Conservation (phyloP, 1,140 invertebrate species). For the Cepaea nemoralis region DNA sequence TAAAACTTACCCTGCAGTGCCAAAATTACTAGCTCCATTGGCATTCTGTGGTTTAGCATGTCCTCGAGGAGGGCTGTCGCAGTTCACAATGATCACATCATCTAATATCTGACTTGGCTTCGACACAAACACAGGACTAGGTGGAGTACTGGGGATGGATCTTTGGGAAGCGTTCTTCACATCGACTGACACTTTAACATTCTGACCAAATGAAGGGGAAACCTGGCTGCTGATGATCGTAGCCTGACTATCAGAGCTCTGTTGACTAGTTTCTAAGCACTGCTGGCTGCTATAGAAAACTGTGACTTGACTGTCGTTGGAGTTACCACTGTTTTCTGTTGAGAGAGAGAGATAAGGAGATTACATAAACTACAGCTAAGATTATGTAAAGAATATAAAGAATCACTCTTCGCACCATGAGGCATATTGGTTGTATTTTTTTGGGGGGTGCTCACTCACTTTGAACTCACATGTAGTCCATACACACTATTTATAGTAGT, state of each 20-base stretch:
- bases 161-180: neutral
- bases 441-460: too few species aligned
- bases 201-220: constrained; percentile 16
- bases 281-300: constrained; percentile 28
- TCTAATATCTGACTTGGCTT: neutral
- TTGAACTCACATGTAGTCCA: too few species aligned
- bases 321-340: constrained; percentile 16
- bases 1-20: neutral
- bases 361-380: too few species aligned
- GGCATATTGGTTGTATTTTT: too few species aligned
- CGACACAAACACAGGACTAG: constrained; percentile 22
- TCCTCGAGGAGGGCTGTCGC: constrained; percentile 40
- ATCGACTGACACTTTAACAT: neutral
- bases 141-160: constrained; percentile 3
- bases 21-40: neutral
- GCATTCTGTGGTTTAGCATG: constrained; percentile 40
- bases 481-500: too few species aligned
- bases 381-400: too few species aligned
- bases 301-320: constrained; percentile 8
- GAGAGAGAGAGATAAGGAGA: neutral
- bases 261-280: constrained; percentile 23
- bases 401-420: too few species aligned
- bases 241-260: constrained; percentile 44
- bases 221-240: constrained; percentile 44
- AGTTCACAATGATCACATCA: constrained; percentile 9